phyloP scores from a whole-genome alignment of 2,888 invertebrate species.

The Orchestes rusci region DNA sequence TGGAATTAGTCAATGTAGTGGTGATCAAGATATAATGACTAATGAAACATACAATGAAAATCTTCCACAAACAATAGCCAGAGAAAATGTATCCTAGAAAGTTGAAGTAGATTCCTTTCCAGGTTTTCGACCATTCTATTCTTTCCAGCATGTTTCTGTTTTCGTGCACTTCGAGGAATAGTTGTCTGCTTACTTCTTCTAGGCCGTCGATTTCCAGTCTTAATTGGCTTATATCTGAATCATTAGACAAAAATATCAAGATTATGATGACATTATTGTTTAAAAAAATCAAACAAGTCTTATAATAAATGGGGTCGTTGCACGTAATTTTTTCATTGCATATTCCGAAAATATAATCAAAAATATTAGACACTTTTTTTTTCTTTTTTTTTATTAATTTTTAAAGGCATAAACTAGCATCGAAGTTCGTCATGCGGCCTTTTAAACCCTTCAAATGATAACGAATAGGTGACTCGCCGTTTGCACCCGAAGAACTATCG shows the following conservation, averaged over 20 bases:
- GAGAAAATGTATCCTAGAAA: slow-evolving; percentile 98
- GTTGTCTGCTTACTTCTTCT: slow-evolving; percentile 87
- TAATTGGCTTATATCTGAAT: slow-evolving; percentile 68
- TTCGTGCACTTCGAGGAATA: slow-evolving; percentile 95
- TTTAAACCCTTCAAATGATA: too few species aligned
- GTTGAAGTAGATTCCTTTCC: slow-evolving; percentile 98
- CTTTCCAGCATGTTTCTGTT: slow-evolving; percentile 86
- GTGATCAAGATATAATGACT: too few species aligned
- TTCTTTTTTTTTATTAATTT: too few species aligned
- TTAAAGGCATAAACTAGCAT: too few species aligned
- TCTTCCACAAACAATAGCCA: slow-evolving; percentile 97
- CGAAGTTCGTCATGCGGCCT: too few species aligned
- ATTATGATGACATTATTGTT: background rate
- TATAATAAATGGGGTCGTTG: too few species aligned
- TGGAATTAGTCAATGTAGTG: slow-evolving; percentile 49
- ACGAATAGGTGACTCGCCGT: too few species aligned
- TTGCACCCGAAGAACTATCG: too few species aligned
- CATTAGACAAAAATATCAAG: slow-evolving; percentile 19
- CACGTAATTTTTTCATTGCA: too few species aligned
- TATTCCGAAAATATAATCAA: too few species aligned
- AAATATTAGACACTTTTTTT: too few species aligned
- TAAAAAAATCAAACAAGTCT: too few species aligned
- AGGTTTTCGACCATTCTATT: slow-evolving; percentile 90
- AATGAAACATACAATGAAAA: slow-evolving; percentile 93
- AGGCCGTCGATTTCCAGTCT: slow-evolving; percentile 78